These are phyloP conservation scores for Bubo bubo DNA, from an alignment of 2,113 vertebrate genomes.

Conservation along the genomic window DNA sequence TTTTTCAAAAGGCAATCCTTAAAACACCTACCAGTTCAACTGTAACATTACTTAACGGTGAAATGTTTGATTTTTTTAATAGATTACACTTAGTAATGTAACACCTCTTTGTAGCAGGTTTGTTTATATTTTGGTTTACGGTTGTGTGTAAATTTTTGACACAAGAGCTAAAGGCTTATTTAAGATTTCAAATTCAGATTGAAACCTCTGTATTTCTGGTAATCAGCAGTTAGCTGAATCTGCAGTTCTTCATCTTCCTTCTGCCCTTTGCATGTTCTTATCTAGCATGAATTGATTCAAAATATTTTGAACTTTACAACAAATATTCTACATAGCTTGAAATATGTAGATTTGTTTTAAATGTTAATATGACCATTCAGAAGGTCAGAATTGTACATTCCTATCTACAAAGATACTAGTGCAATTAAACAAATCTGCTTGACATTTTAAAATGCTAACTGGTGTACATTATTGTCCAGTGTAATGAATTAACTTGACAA, in stretches of 20 bases:
- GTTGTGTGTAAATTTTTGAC: background rate
- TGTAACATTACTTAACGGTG: background rate
- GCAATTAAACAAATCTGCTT: conserved; percentile 54
- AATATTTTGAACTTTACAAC: conserved; percentile 15
- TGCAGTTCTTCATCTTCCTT: background rate
- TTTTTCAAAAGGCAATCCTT: background rate
- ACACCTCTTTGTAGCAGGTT: background rate
- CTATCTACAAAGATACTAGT: background rate
- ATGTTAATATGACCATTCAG: conserved; percentile 49
- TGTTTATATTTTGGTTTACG: background rate
- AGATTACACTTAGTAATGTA: background rate
- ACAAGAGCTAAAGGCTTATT: background rate
- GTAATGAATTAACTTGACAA: conserved; percentile 22
- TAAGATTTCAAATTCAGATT: background rate
- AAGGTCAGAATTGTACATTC: conserved; percentile 48
- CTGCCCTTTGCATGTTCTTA: conserved; percentile 6
- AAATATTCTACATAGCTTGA: background rate
- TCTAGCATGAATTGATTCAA: background rate
- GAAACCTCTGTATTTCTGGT: background rate
- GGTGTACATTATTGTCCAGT: background rate
- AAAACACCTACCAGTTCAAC: background rate
- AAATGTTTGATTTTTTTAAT: background rate
- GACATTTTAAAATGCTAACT: conserved; percentile 71
- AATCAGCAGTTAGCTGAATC: background rate
- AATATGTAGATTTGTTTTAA: conserved; percentile 30